Conservation (phyloP, 1,140 invertebrate species). For the Zaprionus camerounensis region DNA sequence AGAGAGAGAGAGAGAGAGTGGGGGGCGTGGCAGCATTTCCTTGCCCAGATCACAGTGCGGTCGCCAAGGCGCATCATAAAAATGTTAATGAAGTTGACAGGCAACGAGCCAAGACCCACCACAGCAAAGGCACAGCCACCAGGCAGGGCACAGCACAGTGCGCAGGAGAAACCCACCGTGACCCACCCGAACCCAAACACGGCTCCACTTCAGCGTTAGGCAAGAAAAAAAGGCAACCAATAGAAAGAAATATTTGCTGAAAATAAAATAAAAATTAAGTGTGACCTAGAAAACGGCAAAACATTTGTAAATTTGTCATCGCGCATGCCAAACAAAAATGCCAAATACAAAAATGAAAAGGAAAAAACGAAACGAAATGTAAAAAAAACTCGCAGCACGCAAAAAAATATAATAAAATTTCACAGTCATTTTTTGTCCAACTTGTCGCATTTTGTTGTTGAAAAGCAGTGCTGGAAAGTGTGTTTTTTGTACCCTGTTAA, state of each 20-base stretch:
- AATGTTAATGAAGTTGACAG: conserved; percentile 79
- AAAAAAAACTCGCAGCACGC: not conserved
- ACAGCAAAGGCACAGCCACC: not conserved
- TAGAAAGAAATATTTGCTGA: conserved; percentile 65
- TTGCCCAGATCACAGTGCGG: conserved; percentile 66
- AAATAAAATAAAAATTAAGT: conserved; percentile 80
- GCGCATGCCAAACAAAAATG: conserved; percentile 30
- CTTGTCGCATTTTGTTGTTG: conserved; percentile 47
- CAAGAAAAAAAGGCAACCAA: conserved; percentile 46
- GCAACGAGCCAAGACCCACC: conserved; percentile 50
- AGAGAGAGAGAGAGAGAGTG: not conserved
- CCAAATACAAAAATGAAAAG: not conserved
- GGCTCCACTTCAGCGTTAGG: not conserved
- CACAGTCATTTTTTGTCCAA: conserved; percentile 21
- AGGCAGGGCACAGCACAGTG: too few relatives aligned
- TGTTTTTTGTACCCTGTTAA: conserved; percentile 28
- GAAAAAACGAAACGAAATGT: conserved; percentile 1
- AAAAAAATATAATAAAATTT: conserved; percentile 34
- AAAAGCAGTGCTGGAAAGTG: conserved; percentile 30
- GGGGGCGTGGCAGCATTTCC: conserved; percentile 21
- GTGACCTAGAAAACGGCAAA: conserved; percentile 61
- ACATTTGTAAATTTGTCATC: conserved; percentile 58
- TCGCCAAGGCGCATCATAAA: conserved; percentile 81
- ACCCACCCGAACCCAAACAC: conserved; percentile 19
- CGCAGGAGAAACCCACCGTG: conserved; percentile 14